A percentile compares a stretch with the other conserved stretches of the same genome.
Conservation (phyloP, 2,888 invertebrate species). For the Drosophila dives region DNA sequence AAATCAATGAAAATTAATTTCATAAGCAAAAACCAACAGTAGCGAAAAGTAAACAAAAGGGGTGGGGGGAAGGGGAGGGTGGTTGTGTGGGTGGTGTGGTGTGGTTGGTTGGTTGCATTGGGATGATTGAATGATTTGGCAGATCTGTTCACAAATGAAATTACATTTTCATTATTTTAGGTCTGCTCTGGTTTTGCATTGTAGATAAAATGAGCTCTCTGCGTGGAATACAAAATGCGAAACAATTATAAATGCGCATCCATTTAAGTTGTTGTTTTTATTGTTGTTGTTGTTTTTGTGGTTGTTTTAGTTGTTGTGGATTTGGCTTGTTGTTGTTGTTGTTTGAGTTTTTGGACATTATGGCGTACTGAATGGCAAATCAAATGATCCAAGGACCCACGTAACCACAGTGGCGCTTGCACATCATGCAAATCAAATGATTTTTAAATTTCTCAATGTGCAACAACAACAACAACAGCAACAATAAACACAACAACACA, state of each 20-base stretch:
- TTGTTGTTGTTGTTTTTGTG: constrained; percentile 18
- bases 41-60: constrained; percentile 50
- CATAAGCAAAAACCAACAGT: constrained; percentile 66
- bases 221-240: constrained; percentile 42
- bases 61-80: neutral
- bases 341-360: constrained; percentile 21
- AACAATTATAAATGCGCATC: constrained; percentile 79
- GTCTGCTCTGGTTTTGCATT: constrained; percentile 34
- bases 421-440: constrained; percentile 80
- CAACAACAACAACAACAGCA: constrained; percentile 15
- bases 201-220: constrained; percentile 46
- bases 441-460: constrained; percentile 71
- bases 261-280: constrained; percentile 55
- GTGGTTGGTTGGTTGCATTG: neutral
- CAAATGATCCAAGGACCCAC: constrained; percentile 41
- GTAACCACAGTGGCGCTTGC: constrained; percentile 55
- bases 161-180: constrained; percentile 78
- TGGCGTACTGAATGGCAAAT: constrained; percentile 43
- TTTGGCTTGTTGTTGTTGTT: neutral
- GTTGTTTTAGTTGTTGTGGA: constrained; percentile 9
- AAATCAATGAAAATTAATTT: constrained; percentile 81
- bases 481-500: constrained; percentile 2
- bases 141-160: constrained; percentile 63
- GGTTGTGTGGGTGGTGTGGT: neutral
- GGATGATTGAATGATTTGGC: constrained; percentile 56